Percentiles rank a stretch among this genome's conserved stretches.
Conservation (phyloP, 64 coral and sea anemone genomes). For the Pachyseris speciosa region DNA sequence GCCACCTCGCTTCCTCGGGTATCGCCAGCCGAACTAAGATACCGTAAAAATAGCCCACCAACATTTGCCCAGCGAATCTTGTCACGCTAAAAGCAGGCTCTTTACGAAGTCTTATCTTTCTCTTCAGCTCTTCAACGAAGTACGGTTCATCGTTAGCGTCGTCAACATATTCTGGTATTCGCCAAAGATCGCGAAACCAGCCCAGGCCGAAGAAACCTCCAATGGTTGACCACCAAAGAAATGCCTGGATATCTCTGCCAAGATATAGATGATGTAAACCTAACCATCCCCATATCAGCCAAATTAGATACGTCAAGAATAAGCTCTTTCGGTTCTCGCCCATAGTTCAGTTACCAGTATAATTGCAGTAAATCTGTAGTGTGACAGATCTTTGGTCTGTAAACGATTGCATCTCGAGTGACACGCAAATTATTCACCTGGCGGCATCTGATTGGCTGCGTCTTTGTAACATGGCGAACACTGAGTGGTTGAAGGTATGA, state of each 20-base stretch:
- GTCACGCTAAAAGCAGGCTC: constrained; percentile 90
- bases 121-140: constrained; percentile 75
- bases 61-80: constrained; percentile 96
- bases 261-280: constrained; percentile 97
- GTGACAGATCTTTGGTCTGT: neutral
- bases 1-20: constrained; percentile 88
- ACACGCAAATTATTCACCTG: constrained; percentile 22
- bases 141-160: constrained; percentile 84
- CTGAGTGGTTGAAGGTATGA: constrained; percentile 73
- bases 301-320: constrained; percentile 88
- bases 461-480: constrained; percentile 66
- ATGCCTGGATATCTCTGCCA: constrained; percentile 95
- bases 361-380: neutral
- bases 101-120: constrained; percentile 67
- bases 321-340: constrained; percentile 80
- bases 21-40: constrained; percentile 91
- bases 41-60: constrained; percentile 97
- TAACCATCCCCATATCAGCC: constrained; percentile 92
- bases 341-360: constrained; percentile 21
- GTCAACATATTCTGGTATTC: constrained; percentile 96
- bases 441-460: constrained; percentile 15
- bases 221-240: constrained; percentile 97
- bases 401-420: neutral
- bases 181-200: constrained; percentile 97
- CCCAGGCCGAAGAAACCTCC: constrained; percentile 94